Conservation (phyloP, 2,888 invertebrate genomes). For the Dicyrtomina minuta region DNA sequence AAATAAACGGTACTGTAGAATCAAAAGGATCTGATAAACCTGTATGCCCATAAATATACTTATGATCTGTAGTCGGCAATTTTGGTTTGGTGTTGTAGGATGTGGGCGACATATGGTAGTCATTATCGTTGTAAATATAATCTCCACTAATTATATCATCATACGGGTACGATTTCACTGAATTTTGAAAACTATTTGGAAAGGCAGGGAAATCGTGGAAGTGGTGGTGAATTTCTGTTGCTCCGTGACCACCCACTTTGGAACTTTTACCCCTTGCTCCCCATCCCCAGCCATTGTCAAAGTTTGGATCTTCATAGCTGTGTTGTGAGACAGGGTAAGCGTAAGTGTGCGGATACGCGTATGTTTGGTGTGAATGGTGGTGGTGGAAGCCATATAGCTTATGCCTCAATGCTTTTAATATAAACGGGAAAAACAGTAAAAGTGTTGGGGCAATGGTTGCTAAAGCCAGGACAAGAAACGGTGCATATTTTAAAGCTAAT, state of each 20-base stretch:
- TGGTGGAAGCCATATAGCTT: not conserved
- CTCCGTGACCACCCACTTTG: not conserved
- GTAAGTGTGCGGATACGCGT: conserved; percentile 7
- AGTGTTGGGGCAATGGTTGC: conserved; percentile 14
- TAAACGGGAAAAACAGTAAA: not conserved
- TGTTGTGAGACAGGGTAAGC: not conserved
- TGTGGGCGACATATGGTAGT: no score
- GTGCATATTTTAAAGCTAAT: conserved; percentile 43
- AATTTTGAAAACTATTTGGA: no score
- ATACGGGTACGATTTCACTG: no score
- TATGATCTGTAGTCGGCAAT: no score
- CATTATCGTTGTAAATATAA: not conserved
- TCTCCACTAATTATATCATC: no score
- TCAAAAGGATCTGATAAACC: no score
- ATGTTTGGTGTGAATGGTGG: no score
- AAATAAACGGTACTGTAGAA: not conserved
- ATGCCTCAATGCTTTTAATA: not conserved
- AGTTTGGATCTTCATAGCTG: not conserved
- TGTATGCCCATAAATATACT: no score
- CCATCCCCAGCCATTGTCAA: not conserved
- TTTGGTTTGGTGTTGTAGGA: no score
- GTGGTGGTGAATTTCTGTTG: conserved; percentile 11
- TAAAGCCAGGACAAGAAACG: conserved; percentile 35
- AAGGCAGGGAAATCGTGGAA: not conserved
- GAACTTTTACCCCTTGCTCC: not conserved